Evolutionary conservation across 2,797 vertebrate genomes (phyloP).

Genomic region (Pseudomugil gertrudae): DNA sequence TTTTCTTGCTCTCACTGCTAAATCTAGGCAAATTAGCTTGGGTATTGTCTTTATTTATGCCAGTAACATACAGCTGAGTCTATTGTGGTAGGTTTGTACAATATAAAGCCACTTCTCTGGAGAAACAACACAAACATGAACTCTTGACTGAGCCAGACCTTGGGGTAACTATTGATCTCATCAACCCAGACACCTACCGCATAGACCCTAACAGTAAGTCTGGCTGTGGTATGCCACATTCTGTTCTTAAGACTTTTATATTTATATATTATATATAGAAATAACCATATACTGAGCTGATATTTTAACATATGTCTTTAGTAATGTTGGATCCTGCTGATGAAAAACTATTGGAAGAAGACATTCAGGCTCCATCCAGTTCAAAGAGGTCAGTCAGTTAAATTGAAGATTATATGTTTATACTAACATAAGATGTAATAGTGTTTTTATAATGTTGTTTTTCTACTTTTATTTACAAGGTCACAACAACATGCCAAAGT

Average conservation of each 20-base stretch:
- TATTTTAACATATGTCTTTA: conserved; percentile 48
- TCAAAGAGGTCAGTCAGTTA: conserved; percentile 87
- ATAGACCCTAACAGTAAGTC: conserved; percentile 89
- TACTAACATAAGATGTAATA: not conserved
- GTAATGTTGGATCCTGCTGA: conserved; percentile 92
- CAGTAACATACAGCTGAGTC: not conserved
- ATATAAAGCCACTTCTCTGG: conserved; percentile 95
- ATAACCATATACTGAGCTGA: conserved; percentile 11
- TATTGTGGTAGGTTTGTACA: conserved; percentile 89
- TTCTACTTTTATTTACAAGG: conserved; percentile 58
- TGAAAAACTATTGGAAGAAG: conserved; percentile 94
- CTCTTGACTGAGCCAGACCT: conserved; percentile 94
- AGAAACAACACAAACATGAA: conserved; percentile 97
- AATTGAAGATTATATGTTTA: not conserved
- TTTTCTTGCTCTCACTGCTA: not conserved
- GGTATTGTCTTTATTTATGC: not conserved
- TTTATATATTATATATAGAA: not conserved
- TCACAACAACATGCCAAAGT: conserved; percentile 97
- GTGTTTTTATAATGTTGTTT: not conserved
- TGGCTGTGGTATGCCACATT: not conserved
- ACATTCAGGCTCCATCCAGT: conserved; percentile 93
- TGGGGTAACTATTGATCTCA: conserved; percentile 95
- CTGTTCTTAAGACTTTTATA: too few relatives aligned
- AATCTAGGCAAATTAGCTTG: not conserved
- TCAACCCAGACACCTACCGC: conserved; percentile 95